phyloP scores from a whole-genome alignment of 2,888 invertebrate species.

The Agapostemon virescens region DNA sequence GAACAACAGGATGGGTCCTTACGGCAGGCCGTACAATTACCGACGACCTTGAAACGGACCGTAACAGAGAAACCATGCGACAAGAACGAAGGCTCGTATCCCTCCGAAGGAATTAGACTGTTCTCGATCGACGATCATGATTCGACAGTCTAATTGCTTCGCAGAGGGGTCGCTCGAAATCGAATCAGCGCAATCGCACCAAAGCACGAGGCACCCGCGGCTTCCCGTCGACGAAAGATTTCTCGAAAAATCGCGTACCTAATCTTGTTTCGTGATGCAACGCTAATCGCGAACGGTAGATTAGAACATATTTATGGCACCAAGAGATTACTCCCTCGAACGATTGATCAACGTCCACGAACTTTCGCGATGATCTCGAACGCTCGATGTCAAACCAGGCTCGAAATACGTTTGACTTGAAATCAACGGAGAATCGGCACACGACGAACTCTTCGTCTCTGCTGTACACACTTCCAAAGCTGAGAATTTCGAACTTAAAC shows the following conservation, averaged over 20 bases:
- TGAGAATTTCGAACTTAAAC: background rate
- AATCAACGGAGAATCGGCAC: background rate
- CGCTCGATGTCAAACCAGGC: background rate
- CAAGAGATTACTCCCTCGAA: conserved; percentile 1
- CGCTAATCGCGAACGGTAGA: conserved; percentile 8
- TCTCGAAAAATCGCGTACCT: conserved; percentile 6
- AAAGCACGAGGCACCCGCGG: conserved; percentile 27
- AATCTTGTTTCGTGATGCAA: conserved; percentile 13
- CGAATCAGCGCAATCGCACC: conserved; percentile 34
- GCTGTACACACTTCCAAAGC: background rate
- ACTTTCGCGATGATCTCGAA: background rate
- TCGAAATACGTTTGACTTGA: too few relatives aligned
- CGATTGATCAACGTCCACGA: background rate
- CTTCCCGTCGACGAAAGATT: background rate
- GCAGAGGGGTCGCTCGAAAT: background rate
- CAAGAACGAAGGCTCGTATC: background rate
- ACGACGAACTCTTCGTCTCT: background rate
- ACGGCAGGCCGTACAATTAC: conserved; percentile 78
- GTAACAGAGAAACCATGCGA: background rate
- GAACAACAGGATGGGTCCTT: conserved; percentile 75
- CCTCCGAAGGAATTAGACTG: conserved; percentile 15
- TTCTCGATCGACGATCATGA: background rate
- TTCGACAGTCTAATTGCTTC: conserved; percentile 21
- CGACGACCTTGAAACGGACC: conserved; percentile 71
- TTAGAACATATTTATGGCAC: conserved; percentile 27